phyloP scores from a whole-genome alignment of 1,140 invertebrate species.

The Maniola jurtina region DNA sequence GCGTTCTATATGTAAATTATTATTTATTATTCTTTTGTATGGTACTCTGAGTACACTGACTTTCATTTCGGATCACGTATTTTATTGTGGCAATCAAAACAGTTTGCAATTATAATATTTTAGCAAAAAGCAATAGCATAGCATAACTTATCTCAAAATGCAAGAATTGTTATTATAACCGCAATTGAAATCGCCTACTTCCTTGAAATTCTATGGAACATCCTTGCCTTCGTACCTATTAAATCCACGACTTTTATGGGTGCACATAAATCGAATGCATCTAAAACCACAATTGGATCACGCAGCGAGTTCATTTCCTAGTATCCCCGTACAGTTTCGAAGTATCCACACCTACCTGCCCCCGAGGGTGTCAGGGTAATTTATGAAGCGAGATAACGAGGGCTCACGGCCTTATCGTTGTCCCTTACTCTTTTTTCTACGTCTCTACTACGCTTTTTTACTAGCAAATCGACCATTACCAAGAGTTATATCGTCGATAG shows the following conservation, averaged over 20 bases:
- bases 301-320: conserved; percentile 70
- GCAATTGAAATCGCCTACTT: too few relatives aligned
- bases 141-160: too few relatives aligned
- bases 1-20: too few relatives aligned
- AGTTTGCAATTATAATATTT: too few relatives aligned
- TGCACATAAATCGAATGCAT: conserved; percentile 63
- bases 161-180: too few relatives aligned
- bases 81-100: too few relatives aligned
- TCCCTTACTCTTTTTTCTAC: conserved; percentile 61
- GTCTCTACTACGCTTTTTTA: conserved; percentile 62
- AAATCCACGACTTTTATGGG: conserved; percentile 1
- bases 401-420: conserved; percentile 72
- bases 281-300: conserved; percentile 76
- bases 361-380: conserved; percentile 70
- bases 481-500: conserved; percentile 57
- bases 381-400: conserved; percentile 75
- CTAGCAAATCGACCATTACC: conserved; percentile 69
- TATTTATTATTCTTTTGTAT: too few relatives aligned
- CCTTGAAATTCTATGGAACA: too few relatives aligned
- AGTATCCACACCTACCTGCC: conserved; percentile 55
- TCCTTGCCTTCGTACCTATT: background rate
- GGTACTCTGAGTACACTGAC: too few relatives aligned
- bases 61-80: too few relatives aligned
- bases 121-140: too few relatives aligned
- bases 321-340: conserved; percentile 60